phyloP scores from a whole-genome alignment of 23 tunicate species.

The Clavelina lepadiformis region DNA sequence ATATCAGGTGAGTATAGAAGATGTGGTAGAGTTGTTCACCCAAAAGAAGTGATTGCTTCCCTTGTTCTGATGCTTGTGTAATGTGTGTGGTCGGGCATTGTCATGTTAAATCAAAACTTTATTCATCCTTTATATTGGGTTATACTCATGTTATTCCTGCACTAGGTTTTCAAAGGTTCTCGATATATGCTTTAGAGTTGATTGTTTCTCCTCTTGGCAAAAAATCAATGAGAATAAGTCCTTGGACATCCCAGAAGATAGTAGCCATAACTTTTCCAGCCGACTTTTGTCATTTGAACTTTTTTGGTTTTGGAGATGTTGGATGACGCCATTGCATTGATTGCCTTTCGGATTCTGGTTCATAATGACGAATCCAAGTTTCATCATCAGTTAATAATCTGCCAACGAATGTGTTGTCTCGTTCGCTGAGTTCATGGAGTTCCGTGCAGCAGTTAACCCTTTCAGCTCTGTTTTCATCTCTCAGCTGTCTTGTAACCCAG shows the following conservation, averaged over 20 bases:
- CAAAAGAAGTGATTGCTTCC: slow-evolving; percentile 9
- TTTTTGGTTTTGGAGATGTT: not conserved
- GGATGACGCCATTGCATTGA: slow-evolving; percentile 16
- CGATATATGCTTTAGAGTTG: slow-evolving; percentile 1
- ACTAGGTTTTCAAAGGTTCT: no score
- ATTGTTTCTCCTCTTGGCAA: not conserved
- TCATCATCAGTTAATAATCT: slow-evolving; percentile 8
- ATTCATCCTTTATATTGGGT: not conserved
- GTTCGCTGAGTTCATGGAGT: no score
- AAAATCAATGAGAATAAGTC: not conserved
- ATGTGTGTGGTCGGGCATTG: not conserved
- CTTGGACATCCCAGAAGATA: slow-evolving; percentile 1
- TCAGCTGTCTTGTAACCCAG: no score
- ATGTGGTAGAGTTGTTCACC: slow-evolving; percentile 4
- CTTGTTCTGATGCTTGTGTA: slow-evolving; percentile 10
- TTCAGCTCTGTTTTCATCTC: no score
- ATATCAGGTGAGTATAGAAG: slow-evolving; percentile 2
- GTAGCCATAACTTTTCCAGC: slow-evolving; percentile 17
- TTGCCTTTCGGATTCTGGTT: slow-evolving; percentile 17
- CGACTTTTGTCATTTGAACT: not conserved
- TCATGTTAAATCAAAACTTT: not conserved
- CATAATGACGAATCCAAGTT: slow-evolving; percentile 9
- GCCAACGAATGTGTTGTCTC: no score
- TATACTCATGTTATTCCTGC: no score
- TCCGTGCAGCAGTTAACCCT: no score